Evolutionary conservation across 2,888 invertebrate species (phyloP).

Genomic region (Anthoptus insignis): DNA sequence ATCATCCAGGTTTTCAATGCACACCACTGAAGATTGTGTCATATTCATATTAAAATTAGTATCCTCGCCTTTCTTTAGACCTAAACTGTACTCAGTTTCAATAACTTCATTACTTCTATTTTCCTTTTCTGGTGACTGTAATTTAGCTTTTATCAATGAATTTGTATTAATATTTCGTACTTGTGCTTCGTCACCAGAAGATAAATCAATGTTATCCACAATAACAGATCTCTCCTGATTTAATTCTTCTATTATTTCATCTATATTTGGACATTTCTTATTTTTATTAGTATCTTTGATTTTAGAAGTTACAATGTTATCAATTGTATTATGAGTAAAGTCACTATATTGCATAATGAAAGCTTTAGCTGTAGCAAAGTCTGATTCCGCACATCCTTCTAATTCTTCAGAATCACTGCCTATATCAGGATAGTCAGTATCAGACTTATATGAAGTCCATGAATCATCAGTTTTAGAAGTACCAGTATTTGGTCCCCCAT

Average conservation of each 20-base stretch:
- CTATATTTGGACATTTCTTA: conserved; percentile 59
- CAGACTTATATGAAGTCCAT: conserved; percentile 76
- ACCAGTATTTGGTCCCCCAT: conserved; percentile 61
- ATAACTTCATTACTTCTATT: background rate
- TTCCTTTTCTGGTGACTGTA: background rate
- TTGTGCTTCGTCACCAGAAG: conserved; percentile 73
- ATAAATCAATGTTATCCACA: conserved; percentile 66
- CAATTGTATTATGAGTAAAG: conserved; percentile 90
- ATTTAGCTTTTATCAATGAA: background rate
- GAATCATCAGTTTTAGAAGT: conserved; percentile 77
- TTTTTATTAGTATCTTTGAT: conserved; percentile 52
- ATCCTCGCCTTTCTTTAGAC: background rate
- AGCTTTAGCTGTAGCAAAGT: conserved; percentile 88
- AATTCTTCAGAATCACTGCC: conserved; percentile 75
- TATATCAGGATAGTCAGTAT: conserved; percentile 69
- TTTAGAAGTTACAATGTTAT: conserved; percentile 79
- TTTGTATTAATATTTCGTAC: background rate
- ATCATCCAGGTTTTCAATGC: conserved; percentile 62
- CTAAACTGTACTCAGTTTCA: background rate
- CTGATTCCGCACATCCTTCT: conserved; percentile 70
- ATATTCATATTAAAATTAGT: conserved; percentile 47
- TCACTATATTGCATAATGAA: conserved; percentile 93
- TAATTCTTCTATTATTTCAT: conserved; percentile 72
- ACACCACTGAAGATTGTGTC: conserved; percentile 66
- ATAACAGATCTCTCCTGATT: conserved; percentile 71